These are phyloP conservation scores for Oreochromis grahami DNA, from an alignment of 2,797 vertebrate species.

Conservation along the genomic window DNA sequence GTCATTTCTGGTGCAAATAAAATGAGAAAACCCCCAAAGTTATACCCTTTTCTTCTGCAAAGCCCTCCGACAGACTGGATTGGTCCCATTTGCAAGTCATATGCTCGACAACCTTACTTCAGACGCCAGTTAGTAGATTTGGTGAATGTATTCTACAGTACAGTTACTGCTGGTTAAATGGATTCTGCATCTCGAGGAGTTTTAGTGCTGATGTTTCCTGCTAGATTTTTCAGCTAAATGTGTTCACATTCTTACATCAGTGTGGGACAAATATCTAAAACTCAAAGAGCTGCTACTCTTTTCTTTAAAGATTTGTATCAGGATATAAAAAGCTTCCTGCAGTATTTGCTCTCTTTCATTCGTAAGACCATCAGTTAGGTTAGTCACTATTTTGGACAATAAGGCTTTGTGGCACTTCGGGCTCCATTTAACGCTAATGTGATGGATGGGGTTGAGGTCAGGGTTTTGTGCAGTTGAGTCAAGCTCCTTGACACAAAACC, in stretches of 20 bases:
- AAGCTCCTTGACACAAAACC: background rate
- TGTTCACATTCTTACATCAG: background rate
- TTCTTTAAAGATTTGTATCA: background rate
- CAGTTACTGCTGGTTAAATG: background rate
- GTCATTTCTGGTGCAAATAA: background rate
- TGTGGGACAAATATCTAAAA: background rate
- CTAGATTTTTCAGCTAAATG: background rate
- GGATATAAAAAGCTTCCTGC: background rate
- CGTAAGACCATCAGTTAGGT: background rate
- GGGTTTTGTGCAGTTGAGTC: background rate
- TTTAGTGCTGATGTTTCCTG: background rate
- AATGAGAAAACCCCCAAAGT: background rate
- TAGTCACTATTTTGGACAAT: background rate
- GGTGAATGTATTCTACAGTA: background rate
- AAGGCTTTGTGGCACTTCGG: background rate
- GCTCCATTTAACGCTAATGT: background rate
- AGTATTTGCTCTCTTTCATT: background rate
- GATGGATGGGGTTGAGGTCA: background rate
- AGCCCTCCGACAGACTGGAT: background rate
- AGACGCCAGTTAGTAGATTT: background rate
- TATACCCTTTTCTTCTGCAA: background rate
- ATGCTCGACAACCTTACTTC: background rate
- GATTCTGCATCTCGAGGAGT: background rate
- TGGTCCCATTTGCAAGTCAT: background rate
- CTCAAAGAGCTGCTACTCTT: rapidly evolving